phyloP scores from a whole-genome alignment of 1,140 invertebrate genomes.

The Radopholus similis region DNA sequence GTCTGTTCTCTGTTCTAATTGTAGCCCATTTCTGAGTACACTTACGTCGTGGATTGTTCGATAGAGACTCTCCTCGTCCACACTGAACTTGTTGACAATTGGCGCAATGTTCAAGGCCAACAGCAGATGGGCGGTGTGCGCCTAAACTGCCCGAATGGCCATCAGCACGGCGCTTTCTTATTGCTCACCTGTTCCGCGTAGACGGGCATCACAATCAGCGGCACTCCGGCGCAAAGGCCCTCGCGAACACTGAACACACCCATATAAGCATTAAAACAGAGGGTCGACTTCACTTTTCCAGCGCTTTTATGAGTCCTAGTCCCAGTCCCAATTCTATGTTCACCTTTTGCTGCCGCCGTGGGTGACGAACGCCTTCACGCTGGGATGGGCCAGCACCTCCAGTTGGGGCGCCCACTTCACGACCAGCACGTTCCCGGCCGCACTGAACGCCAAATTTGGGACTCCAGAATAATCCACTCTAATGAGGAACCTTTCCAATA shows the following conservation, averaged over 20 bases:
- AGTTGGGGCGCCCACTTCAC: constrained; percentile 32
- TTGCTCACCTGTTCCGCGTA: constrained; percentile 25
- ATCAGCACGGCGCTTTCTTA: neutral
- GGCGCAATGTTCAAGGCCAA: neutral
- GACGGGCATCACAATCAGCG: constrained; percentile 31
- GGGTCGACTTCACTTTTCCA: neutral
- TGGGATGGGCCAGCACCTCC: constrained; percentile 36
- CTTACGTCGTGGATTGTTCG: constrained; percentile 3
- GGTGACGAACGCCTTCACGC: constrained; percentile 25
- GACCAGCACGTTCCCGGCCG: constrained; percentile 1
- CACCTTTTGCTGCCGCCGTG: constrained; percentile 33
- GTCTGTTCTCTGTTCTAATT: neutral
- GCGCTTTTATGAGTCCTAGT: neutral
- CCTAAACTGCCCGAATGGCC: neutral
- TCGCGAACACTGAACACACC: constrained; percentile 17
- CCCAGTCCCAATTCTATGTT: neutral
- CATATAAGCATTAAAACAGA: neutral
- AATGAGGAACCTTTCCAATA: neutral
- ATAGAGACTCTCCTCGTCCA: constrained; percentile 16
- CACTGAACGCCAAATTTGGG: neutral
- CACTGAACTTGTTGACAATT: constrained; percentile 23
- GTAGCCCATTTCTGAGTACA: neutral
- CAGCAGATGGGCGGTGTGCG: constrained; percentile 18
- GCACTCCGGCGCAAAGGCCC: constrained; percentile 22
- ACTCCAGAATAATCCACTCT: too few species aligned